phyloP scores from a whole-genome alignment of 2,797 vertebrate species.

The Megaceryle alcyon region DNA sequence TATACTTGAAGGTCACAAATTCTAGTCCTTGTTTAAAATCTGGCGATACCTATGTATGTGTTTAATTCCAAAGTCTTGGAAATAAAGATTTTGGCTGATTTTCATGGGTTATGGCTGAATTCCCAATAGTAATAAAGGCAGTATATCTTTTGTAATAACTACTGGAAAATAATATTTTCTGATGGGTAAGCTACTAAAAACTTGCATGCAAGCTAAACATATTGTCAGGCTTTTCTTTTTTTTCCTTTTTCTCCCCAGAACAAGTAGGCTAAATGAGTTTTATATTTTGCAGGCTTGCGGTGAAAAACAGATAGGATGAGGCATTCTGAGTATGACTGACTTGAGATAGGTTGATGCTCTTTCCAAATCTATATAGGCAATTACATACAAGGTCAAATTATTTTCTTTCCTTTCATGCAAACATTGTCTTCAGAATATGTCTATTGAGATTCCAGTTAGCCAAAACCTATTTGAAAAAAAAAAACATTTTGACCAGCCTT shows the following conservation, averaged over 20 bases:
- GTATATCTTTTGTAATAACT: background rate
- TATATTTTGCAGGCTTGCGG: background rate
- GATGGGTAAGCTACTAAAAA: background rate
- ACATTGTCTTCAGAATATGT: background rate
- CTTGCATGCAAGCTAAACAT: background rate
- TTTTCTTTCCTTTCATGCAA: background rate
- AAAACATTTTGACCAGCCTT: background rate
- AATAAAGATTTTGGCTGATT: background rate
- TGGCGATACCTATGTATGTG: background rate
- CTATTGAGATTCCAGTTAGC: background rate
- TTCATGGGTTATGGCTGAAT: background rate
- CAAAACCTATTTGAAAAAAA: background rate
- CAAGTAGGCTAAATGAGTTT: background rate
- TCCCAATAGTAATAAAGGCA: background rate
- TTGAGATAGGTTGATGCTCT: background rate
- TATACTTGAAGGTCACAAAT: conserved; percentile 19
- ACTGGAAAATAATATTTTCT: background rate
- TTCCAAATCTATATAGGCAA: background rate
- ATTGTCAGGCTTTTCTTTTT: background rate
- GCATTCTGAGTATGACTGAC: background rate
- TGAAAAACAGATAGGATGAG: background rate
- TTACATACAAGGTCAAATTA: background rate
- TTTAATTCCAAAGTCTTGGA: background rate
- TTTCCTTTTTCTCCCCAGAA: background rate
- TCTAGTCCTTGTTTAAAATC: conserved; percentile 27